These are phyloP conservation scores for Drosophila nigromelanica DNA, from an alignment of 1,140 invertebrate species.

Conservation along the genomic window DNA sequence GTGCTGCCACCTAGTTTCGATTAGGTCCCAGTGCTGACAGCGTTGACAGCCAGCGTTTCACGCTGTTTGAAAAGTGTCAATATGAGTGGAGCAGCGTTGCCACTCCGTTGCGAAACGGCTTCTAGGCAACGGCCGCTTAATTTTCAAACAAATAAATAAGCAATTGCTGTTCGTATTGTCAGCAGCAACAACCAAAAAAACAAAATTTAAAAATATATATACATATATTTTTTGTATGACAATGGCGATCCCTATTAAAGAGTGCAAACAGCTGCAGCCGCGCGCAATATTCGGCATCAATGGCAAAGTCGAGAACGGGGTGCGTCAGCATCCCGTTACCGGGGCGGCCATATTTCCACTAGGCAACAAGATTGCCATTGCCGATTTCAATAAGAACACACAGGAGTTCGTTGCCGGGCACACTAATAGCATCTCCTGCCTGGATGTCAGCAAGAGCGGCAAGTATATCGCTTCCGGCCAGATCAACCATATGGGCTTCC, in stretches of 20 bases:
- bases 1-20: conserved; percentile 28
- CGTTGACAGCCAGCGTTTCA: background rate
- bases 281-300: conserved; percentile 90
- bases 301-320: conserved; percentile 88
- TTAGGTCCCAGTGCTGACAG: background rate
- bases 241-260: conserved; percentile 21
- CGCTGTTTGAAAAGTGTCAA: background rate
- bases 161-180: conserved; percentile 31
- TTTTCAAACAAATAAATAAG: conserved; percentile 60
- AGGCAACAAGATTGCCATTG: conserved; percentile 93
- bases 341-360: conserved; percentile 92
- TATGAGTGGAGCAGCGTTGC: conserved; percentile 2
- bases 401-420: conserved; percentile 93
- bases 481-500: conserved; percentile 95
- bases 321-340: conserved; percentile 91
- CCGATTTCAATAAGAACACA: conserved; percentile 88
- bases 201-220: conserved; percentile 12
- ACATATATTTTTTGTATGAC: conserved; percentile 42
- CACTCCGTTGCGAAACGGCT: conserved; percentile 33
- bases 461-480: conserved; percentile 94
- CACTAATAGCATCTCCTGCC: conserved; percentile 91
- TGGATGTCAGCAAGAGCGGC: conserved; percentile 90
- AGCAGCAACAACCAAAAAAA: conserved; percentile 6
- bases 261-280: conserved; percentile 85
- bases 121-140: conserved; percentile 63